These are phyloP conservation scores for Drosophila pandora DNA, from an alignment of 1,140 invertebrate genomes.

Conservation along the genomic window DNA sequence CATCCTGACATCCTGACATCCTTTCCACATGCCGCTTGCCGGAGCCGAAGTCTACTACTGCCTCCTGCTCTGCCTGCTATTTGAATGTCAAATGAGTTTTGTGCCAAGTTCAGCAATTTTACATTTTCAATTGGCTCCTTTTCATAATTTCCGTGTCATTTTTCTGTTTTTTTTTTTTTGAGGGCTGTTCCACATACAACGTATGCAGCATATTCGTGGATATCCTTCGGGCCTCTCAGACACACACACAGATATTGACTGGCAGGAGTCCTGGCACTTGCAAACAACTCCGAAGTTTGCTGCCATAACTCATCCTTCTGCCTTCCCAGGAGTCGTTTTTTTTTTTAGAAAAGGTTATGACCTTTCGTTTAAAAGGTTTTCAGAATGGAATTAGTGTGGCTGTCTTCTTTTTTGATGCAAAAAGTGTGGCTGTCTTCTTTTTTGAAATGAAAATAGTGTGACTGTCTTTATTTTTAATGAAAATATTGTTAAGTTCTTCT, in stretches of 20 bases:
- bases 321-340: too few relatives aligned
- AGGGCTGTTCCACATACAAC: not conserved
- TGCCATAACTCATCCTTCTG: too few relatives aligned
- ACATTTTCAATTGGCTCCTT: slow-evolving; percentile 67
- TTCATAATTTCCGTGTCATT: slow-evolving; percentile 60
- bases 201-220: not conserved
- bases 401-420: too few relatives aligned
- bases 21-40: slow-evolving; percentile 6
- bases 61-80: slow-evolving; percentile 16
- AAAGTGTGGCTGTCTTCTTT: too few relatives aligned
- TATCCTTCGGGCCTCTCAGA: not conserved
- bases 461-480: too few relatives aligned
- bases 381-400: too few relatives aligned
- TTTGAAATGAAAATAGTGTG: too few relatives aligned
- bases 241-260: too few relatives aligned
- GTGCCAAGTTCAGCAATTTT: slow-evolving; percentile 72
- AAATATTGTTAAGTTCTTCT: too few relatives aligned
- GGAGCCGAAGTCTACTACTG: not conserved
- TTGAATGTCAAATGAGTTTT: slow-evolving; percentile 72
- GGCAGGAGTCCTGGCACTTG: too few relatives aligned
- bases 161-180: not conserved
- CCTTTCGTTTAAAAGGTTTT: too few relatives aligned
- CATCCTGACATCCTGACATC: slow-evolving; percentile 2
- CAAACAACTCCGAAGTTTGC: not conserved
- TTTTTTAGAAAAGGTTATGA: too few relatives aligned